Evolutionary conservation across 92 coral and sea anemone species (phyloP).

Genomic region (Siderastrea radians): DNA sequence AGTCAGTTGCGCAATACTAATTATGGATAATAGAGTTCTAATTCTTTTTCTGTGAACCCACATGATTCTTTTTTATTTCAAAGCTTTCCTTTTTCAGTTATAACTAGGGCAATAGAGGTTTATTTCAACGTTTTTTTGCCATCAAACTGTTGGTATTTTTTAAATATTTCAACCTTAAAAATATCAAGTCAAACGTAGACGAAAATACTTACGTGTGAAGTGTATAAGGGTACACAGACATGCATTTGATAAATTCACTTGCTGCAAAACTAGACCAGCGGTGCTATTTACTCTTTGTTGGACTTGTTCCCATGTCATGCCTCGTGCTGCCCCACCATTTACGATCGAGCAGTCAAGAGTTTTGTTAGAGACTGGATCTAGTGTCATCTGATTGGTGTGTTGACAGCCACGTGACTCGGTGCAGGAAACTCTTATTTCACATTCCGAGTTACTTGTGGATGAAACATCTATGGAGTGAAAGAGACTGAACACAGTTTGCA

Average conservation of each 20-base stretch:
- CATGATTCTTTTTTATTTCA: no score
- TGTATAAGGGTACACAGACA: no score
- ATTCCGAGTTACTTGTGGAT: background rate
- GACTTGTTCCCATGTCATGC: constrained; percentile 16
- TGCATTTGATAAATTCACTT: background rate
- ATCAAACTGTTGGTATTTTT: background rate
- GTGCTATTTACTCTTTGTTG: background rate
- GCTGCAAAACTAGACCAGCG: background rate
- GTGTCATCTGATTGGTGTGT: background rate
- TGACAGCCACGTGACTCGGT: background rate
- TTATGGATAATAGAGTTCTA: no score
- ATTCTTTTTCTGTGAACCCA: no score
- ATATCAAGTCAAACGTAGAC: no score
- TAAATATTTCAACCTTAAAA: background rate
- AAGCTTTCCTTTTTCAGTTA: no score
- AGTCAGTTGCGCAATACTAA: no score
- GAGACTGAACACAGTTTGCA: no score
- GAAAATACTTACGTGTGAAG: constrained; percentile 5
- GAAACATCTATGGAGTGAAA: background rate
- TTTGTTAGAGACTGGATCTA: constrained; percentile 17
- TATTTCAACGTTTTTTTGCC: no score
- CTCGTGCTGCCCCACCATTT: background rate
- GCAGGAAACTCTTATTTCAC: constrained; percentile 11
- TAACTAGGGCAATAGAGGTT: no score
- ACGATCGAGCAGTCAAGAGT: constrained; percentile 12